Percentiles rank a stretch among this genome's conserved stretches.
Conservation (phyloP, 1,140 invertebrate species). For the Varroa destructor region DNA sequence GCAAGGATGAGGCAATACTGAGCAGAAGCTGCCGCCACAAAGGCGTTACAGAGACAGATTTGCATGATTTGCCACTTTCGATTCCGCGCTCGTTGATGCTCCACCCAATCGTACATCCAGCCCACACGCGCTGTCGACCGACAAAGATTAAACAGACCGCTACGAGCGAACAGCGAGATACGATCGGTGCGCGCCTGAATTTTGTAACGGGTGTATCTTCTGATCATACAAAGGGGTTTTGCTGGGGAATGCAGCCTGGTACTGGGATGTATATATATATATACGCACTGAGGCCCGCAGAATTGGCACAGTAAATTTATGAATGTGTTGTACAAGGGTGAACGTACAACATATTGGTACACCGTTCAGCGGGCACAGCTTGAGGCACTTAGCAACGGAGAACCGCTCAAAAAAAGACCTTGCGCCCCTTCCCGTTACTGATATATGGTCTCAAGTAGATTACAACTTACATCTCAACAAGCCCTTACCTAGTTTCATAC, state of each 20-base stretch:
- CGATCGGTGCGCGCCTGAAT: neutral
- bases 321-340: too few species aligned
- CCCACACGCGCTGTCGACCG: neutral
- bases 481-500: too few species aligned
- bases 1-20: neutral
- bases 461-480: too few species aligned
- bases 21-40: too few species aligned
- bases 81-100: constrained; percentile 19
- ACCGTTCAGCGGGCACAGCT: too few species aligned
- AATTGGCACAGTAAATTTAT: too few species aligned
- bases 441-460: too few species aligned
- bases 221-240: neutral
- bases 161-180: neutral
- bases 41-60: neutral
- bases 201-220: neutral
- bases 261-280: neutral
- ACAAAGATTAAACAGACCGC: neutral
- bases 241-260: neutral
- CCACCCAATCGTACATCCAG: neutral
- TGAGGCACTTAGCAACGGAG: too few species aligned
- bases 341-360: too few species aligned
- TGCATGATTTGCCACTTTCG: constrained; percentile 27
- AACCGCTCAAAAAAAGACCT: too few species aligned
- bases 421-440: too few species aligned
- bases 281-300: too few species aligned